phyloP scores from a whole-genome alignment of 2,888 invertebrate species.

The Tholera decimalis region DNA sequence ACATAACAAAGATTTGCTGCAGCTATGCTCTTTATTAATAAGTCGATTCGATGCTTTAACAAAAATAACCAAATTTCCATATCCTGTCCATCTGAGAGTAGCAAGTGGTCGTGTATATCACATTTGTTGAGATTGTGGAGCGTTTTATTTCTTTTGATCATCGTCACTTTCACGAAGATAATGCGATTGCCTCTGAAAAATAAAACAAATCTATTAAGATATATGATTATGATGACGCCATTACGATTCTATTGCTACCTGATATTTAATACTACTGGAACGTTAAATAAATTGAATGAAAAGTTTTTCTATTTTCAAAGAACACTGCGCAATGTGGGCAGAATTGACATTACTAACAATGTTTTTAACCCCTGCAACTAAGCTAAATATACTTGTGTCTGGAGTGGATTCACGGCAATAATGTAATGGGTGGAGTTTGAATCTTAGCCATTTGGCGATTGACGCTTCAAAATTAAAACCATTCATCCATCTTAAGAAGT shows the following conservation, averaged over 20 bases:
- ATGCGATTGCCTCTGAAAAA: slow-evolving; percentile 37
- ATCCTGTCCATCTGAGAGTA: slow-evolving; percentile 29
- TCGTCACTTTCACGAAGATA: slow-evolving; percentile 36
- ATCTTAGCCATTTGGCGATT: no score
- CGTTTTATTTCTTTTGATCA: slow-evolving; percentile 40
- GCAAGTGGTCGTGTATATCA: slow-evolving; percentile 43
- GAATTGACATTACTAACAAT: no score
- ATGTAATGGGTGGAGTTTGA: no score
- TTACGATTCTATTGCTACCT: neutral
- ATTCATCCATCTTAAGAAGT: neutral
- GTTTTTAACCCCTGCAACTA: no score
- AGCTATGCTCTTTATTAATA: slow-evolving; percentile 50
- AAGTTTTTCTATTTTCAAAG: no score
- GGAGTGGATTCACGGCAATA: no score
- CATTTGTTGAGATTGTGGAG: slow-evolving; percentile 24
- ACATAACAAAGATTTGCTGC: slow-evolving; percentile 32
- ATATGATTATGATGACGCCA: neutral
- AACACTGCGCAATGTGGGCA: no score
- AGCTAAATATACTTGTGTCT: no score
- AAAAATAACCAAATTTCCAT: slow-evolving; percentile 48
- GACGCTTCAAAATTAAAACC: no score
- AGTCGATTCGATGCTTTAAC: slow-evolving; percentile 45
- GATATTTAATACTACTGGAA: no score
- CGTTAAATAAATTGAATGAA: no score
- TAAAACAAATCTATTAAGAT: neutral